Base-by-base conservation (phyloP, 2,113 vertebrate species). In the Seriola aureovittata region DNA sequence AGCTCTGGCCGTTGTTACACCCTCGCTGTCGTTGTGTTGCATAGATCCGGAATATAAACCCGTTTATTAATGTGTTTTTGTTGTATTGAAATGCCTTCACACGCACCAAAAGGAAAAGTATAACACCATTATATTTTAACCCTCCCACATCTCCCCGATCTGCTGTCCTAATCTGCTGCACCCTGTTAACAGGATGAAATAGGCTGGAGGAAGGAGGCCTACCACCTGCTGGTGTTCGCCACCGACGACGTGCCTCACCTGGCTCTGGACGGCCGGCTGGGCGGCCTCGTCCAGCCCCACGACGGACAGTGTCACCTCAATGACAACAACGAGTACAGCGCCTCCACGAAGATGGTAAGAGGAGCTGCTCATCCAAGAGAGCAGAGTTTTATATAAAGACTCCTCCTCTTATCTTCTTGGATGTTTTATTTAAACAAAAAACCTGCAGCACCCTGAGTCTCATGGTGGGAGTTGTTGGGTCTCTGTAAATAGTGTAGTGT, bases 201-300 rank as follows among this genome's bases (percentile, higher is more conserved):
- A 0, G 98, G 98, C 38, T 99, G 98, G 98, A 96, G 98, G 67
- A 99, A 99, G 84, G 98, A 98, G 60, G 98, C 98, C 0, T 96
- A 96, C 76, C 98, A 99, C 80, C 91, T 99, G 85, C 95, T 99
- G 92, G 97, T 99, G 57, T 98, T 99, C 76, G 96, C 98, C 1
- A 98, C 98, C 0, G 98, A 99, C 0, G 98, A 99, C 0, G 97
- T 99, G 14, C 98, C 98, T 10, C 98, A 99, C 91, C 96, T 99
- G 0, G 98, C 98, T 1, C 94, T 99, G 93, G 98, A 99, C 14
- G 98, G 98, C 29, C 96, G 97, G 80, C 94, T 99, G 44, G 98
- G 96, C 0, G 98, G 98, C 1, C 94, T 99, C 38, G 97, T 99
- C n/a, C 96, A 97, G 84, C 98, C 98, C 0, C 97, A 99, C 0